Percentiles rank a stretch among this genome's conserved stretches.
phyloP scores from a whole-genome alignment of 2,888 invertebrate genomes.

The Zonitis immaculata region DNA sequence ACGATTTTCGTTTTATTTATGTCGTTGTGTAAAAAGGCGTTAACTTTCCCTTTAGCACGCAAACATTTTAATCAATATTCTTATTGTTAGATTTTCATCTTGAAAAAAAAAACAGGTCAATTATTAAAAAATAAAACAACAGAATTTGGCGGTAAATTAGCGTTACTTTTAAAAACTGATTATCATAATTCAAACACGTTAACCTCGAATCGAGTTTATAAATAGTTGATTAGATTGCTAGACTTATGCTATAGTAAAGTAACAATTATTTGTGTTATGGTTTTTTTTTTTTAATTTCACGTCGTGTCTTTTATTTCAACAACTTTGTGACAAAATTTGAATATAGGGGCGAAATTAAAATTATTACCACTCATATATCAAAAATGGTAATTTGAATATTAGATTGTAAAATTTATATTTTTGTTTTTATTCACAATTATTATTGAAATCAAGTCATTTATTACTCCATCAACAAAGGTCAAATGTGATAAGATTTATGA shows the following conservation, averaged over 20 bases:
- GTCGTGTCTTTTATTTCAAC: not conserved
- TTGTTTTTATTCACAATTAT: not conserved
- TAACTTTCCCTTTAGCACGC: not conserved
- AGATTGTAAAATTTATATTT: conserved; percentile 5
- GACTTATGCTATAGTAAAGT: too few species aligned
- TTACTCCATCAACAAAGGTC: conserved; percentile 1
- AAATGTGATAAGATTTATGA: conserved; percentile 11
- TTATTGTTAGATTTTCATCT: not conserved
- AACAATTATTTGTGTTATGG: not conserved
- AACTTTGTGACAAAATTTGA: not conserved
- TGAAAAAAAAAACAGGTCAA: not conserved
- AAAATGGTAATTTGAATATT: conserved; percentile 5
- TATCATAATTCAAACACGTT: not conserved
- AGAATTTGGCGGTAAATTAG: not conserved
- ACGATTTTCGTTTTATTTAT: conserved; percentile 1
- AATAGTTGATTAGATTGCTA: not conserved
- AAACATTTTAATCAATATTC: not conserved
- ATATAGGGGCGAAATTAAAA: not conserved
- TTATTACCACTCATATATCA: not conserved
- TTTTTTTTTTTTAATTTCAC: not conserved
- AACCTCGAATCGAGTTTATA: not conserved
- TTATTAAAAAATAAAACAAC: not conserved
- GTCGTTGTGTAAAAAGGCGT: not conserved
- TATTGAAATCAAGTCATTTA: not conserved
- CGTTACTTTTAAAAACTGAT: too few species aligned